These are phyloP conservation scores for Nannoperca australis DNA, from an alignment of 2,797 vertebrate species.

Conservation along the genomic window DNA sequence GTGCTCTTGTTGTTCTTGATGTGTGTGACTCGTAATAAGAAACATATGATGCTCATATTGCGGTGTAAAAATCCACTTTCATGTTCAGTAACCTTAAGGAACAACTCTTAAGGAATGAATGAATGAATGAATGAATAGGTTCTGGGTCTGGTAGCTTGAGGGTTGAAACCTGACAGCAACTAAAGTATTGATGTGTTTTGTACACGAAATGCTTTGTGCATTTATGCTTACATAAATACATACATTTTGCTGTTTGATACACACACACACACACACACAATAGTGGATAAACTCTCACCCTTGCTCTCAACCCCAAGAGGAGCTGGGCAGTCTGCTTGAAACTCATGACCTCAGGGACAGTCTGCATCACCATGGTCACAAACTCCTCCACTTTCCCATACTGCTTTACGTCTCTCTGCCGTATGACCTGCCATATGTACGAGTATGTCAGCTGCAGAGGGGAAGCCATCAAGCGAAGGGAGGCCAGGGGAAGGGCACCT, in stretches of 20 bases:
- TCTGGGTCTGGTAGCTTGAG: neutral
- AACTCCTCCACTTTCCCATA: slow-evolving; percentile 87
- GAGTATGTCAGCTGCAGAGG: slow-evolving; percentile 85
- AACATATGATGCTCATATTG: slow-evolving; percentile 19
- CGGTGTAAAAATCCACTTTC: neutral
- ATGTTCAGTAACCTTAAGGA: neutral
- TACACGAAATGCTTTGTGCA: too few relatives aligned
- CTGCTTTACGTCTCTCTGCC: slow-evolving; percentile 75
- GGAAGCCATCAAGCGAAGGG: slow-evolving; percentile 80
- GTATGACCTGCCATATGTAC: slow-evolving; percentile 85
- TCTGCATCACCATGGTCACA: slow-evolving; percentile 82
- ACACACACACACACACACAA: neutral
- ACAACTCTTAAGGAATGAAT: neutral
- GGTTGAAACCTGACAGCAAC: neutral
- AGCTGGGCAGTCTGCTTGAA: slow-evolving; percentile 87
- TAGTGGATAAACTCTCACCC: slow-evolving; percentile 70
- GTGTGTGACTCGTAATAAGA: neutral
- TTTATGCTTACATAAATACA: neutral
- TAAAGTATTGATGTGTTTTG: neutral
- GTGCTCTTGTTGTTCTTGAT: neutral
- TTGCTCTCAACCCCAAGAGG: slow-evolving; percentile 86
- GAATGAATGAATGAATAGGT: too few relatives aligned
- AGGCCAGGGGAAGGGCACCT: slow-evolving; percentile 72
- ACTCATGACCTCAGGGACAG: slow-evolving; percentile 84
- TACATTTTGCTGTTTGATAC: neutral